Conservation (phyloP, 2,888 invertebrate genomes). For the Lepidochrysops patricia region DNA sequence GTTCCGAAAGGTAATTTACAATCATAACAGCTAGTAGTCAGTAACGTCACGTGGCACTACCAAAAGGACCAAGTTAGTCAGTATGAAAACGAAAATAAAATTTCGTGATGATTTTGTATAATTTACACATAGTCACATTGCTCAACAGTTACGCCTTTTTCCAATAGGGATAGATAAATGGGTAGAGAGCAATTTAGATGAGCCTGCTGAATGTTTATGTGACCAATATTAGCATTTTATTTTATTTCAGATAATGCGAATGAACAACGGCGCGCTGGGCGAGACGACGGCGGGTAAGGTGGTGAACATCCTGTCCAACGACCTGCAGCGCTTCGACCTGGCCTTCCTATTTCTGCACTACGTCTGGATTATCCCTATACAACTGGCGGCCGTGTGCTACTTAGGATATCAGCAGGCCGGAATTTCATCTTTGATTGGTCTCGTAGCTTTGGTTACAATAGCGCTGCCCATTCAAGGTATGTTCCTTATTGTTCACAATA, state of each 20-base stretch:
- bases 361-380: constrained; percentile 85
- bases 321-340: constrained; percentile 88
- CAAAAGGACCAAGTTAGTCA: too few relatives aligned
- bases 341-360: constrained; percentile 84
- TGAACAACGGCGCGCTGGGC: constrained; percentile 77
- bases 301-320: constrained; percentile 90
- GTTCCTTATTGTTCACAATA: too few relatives aligned
- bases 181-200: too few relatives aligned
- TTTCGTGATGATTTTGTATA: too few relatives aligned
- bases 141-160: too few relatives aligned
- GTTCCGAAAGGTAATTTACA: constrained; percentile 82
- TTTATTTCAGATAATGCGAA: constrained; percentile 54
- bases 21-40: too few relatives aligned
- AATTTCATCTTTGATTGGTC: constrained; percentile 79
- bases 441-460: constrained; percentile 77
- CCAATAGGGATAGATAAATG: too few relatives aligned
- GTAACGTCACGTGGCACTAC: too few relatives aligned
- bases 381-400: constrained; percentile 77
- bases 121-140: too few relatives aligned
- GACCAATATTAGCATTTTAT: background rate
- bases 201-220: too few relatives aligned
- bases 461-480: constrained; percentile 85
- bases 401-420: constrained; percentile 81
- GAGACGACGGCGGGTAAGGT: constrained; percentile 91
- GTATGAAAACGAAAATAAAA: too few relatives aligned